Conservation (phyloP, 2,888 invertebrate genomes). For the Epistrophe grossulariae region DNA sequence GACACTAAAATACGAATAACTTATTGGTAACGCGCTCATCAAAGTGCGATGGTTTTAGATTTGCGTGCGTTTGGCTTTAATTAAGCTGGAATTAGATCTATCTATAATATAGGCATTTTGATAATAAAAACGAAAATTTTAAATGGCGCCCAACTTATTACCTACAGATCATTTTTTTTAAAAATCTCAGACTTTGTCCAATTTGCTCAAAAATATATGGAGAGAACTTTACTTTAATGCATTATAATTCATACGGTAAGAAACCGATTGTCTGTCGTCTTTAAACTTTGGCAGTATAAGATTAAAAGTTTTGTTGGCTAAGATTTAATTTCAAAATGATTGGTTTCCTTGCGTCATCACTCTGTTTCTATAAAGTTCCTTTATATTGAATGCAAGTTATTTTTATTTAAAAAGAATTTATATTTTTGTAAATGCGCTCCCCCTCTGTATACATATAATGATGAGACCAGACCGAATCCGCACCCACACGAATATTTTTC, state of each 20-base stretch:
- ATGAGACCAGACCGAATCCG: conserved; percentile 28
- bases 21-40: background rate
- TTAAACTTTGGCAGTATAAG: background rate
- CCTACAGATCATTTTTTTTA: no score
- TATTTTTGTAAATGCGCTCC: conserved; percentile 4
- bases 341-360: conserved; percentile 6
- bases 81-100: background rate
- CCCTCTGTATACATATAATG: conserved; percentile 1
- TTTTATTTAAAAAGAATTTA: conserved; percentile 10
- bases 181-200: no score
- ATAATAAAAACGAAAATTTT: background rate
- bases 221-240: no score
- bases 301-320: background rate
- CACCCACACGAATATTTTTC: conserved; percentile 53
- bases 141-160: no score
- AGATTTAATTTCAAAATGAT: background rate
- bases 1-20: background rate
- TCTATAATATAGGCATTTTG: no score
- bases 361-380: background rate
- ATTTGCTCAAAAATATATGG: no score
- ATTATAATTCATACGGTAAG: no score
- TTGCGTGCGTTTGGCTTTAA: background rate
- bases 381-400: conserved; percentile 30
- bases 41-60: background rate
- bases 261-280: no score